Percentiles rank a stretch among this genome's conserved stretches.
These are phyloP conservation scores for Ophion costatus DNA, from an alignment of 2,888 invertebrate genomes.

Conservation along the genomic window DNA sequence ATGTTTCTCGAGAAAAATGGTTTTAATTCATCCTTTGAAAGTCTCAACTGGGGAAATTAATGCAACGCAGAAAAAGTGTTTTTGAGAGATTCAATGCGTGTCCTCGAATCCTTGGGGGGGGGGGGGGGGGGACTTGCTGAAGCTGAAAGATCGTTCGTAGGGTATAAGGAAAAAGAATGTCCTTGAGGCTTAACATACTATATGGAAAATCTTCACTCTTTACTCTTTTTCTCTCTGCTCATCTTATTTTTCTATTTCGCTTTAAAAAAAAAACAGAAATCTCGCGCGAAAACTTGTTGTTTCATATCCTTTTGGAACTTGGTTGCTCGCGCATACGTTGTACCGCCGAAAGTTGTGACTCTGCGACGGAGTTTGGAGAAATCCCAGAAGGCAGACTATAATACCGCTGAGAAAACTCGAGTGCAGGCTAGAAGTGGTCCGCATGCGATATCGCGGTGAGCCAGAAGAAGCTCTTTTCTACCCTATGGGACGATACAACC, in stretches of 20 bases:
- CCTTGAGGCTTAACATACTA: constrained; percentile 34
- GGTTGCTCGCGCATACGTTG: constrained; percentile 38
- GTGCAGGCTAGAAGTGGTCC: not conserved
- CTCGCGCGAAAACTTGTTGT: constrained; percentile 46
- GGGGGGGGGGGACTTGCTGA: not conserved
- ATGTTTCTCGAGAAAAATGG: constrained; percentile 7
- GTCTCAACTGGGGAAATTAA: constrained; percentile 20
- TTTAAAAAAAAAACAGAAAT: constrained; percentile 17
- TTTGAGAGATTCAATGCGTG: not conserved
- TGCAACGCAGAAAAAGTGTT: constrained; percentile 16
- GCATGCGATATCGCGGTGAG: constrained; percentile 53
- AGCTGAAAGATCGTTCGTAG: not conserved
- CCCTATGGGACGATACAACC: constrained; percentile 39
- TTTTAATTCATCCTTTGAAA: not conserved
- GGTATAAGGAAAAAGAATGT: constrained; percentile 17
- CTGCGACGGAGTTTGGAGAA: constrained; percentile 62
- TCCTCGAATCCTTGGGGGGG: not conserved
- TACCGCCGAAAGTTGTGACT: constrained; percentile 60
- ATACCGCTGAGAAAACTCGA: constrained; percentile 44
- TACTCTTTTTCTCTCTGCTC: not conserved
- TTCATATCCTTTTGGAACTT: constrained; percentile 52
- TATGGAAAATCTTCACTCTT: constrained; percentile 23
- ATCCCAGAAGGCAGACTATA: constrained; percentile 55
- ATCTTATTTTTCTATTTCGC: constrained; percentile 52
- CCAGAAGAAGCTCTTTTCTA: constrained; percentile 47